Conservation (phyloP, 2,113 vertebrate species). For the Crotalus tigris region DNA sequence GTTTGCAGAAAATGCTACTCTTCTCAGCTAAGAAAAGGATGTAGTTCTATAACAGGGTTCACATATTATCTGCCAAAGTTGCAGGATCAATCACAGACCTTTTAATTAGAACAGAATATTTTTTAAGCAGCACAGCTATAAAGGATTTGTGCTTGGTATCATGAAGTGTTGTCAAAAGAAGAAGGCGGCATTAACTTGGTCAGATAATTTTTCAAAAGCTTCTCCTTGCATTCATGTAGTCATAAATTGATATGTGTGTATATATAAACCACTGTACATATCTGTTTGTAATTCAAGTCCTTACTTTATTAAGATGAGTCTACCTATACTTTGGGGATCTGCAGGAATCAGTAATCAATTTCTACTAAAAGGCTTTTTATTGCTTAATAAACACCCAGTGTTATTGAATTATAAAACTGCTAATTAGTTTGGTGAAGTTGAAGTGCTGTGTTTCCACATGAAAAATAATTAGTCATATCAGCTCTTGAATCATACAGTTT, state of each 20-base stretch:
- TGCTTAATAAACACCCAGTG: constrained; percentile 50
- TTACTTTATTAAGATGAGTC: neutral
- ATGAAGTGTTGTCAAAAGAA: neutral
- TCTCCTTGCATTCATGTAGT: neutral
- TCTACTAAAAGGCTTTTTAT: constrained; percentile 55
- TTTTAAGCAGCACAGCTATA: neutral
- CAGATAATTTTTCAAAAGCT: neutral
- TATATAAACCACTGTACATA: neutral
- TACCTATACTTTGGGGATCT: neutral
- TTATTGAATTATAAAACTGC: constrained; percentile 50
- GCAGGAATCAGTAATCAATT: constrained; percentile 43
- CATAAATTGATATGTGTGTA: neutral
- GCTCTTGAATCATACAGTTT: constrained; percentile 33
- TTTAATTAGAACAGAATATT: neutral
- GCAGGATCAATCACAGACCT: neutral
- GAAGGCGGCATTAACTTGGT: neutral
- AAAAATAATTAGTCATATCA: constrained; percentile 54
- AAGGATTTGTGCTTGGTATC: neutral
- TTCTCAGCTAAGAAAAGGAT: neutral
- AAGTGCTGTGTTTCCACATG: constrained; percentile 49
- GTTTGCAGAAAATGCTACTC: neutral
- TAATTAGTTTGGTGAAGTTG: constrained; percentile 62
- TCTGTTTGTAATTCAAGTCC: neutral
- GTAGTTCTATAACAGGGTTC: no score
- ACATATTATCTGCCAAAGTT: neutral